Evolutionary conservation across 2,797 vertebrate species (phyloP).

Genomic region (Peromyscus melanophrys): DNA sequence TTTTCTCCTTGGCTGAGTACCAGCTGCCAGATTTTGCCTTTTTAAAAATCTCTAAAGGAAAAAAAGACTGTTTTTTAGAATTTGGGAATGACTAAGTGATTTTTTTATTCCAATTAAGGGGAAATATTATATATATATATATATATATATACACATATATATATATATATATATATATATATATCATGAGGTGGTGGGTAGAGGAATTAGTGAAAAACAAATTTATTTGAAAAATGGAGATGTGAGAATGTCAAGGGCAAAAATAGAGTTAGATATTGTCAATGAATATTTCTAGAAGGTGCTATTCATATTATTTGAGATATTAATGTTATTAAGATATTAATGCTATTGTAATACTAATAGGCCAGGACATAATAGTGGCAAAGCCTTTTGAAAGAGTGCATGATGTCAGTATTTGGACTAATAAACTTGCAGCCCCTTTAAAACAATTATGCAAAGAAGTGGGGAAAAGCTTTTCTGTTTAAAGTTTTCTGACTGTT

Average conservation of each 20-base stretch:
- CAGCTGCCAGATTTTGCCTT: conserved; percentile 20
- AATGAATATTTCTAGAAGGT: not conserved
- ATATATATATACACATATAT: too few relatives aligned
- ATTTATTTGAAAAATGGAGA: conserved; percentile 41
- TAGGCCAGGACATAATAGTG: not conserved
- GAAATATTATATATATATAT: not conserved
- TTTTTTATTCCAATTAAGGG: not conserved
- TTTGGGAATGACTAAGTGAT: not conserved
- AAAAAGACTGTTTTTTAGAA: conserved; percentile 30
- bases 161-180: too few relatives aligned
- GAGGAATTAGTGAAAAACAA: not conserved
- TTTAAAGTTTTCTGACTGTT: not conserved
- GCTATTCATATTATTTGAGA: not conserved
- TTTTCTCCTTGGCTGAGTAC: conserved; percentile 30
- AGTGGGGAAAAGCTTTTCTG: not conserved
- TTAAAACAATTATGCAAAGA: not conserved
- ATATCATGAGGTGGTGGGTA: not conserved
- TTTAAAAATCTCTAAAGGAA: not conserved
- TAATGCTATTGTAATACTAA: not conserved
- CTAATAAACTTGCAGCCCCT: not conserved
- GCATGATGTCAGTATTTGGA: not conserved
- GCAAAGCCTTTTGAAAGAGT: not conserved
- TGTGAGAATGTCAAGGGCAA: not conserved
- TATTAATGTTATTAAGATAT: not conserved
- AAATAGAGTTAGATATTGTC: conserved; percentile 14